Percentiles rank a stretch among this genome's conserved stretches.
Conservation (phyloP, 2,888 invertebrate species). For the Petrolisthes manimaculis region DNA sequence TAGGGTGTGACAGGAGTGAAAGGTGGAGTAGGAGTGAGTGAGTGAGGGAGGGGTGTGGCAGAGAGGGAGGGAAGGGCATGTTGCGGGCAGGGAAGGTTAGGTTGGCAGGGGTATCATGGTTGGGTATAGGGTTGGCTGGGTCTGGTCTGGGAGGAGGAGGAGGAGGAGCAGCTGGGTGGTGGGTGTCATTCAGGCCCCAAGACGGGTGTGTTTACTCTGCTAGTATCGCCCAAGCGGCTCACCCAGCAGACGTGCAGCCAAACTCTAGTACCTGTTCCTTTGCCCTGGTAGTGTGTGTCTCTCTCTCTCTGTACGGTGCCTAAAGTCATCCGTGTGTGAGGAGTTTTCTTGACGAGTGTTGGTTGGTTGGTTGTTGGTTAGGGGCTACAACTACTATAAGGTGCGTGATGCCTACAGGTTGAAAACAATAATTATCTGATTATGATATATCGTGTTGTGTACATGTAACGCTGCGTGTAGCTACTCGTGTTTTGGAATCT, state of each 20-base stretch:
- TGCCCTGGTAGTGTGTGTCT: too few species aligned
- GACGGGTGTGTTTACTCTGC: neutral
- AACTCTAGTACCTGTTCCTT: too few species aligned
- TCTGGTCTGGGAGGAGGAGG: neutral
- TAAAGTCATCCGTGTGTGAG: too few species aligned
- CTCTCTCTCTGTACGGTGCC: too few species aligned
- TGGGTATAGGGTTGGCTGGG: slow-evolving; percentile 12
- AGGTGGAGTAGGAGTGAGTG: neutral
- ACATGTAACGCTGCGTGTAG: too few species aligned
- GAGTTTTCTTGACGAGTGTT: too few species aligned
- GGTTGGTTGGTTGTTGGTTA: too few species aligned
- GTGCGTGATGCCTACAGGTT: too few species aligned
- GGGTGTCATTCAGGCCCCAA: slow-evolving; percentile 32
- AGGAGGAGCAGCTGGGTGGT: neutral
- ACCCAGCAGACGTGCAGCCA: neutral
- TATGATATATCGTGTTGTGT: too few species aligned
- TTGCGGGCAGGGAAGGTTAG: neutral
- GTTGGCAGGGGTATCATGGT: neutral
- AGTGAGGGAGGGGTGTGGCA: neutral
- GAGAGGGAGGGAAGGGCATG: neutral
- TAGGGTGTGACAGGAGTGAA: neutral
- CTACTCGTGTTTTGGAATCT: too few species aligned
- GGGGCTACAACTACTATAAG: too few species aligned
- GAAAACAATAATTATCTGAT: too few species aligned
- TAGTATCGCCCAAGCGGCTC: slow-evolving; percentile 16